phyloP scores from a whole-genome alignment of 2,888 invertebrate genomes.

The Lithophane semibrunnea region DNA sequence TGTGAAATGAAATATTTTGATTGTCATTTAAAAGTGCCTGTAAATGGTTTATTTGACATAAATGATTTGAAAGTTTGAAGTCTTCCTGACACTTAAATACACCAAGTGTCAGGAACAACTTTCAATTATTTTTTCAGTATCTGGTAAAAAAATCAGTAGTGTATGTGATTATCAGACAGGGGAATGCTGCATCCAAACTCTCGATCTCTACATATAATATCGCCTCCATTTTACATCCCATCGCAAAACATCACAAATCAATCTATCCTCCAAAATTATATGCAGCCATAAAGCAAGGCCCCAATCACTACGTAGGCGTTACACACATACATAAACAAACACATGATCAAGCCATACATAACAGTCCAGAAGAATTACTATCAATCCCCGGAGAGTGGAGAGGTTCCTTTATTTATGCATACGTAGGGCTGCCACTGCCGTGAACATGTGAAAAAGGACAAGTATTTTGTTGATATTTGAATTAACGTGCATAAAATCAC shows the following conservation, averaged over 20 bases:
- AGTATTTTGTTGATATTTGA: background rate
- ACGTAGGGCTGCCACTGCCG: conserved; percentile 50
- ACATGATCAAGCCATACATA: conserved; percentile 57
- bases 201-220: too few relatives aligned
- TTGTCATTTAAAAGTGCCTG: too few relatives aligned
- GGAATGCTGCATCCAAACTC: too few relatives aligned
- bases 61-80: background rate
- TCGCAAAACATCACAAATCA: background rate
- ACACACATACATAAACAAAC: conserved; percentile 59
- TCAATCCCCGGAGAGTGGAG: conserved; percentile 65
- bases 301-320: conserved; percentile 48
- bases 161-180: background rate
- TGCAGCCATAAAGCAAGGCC: conserved; percentile 31
- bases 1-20: too few relatives aligned
- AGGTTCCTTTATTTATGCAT: conserved; percentile 66
- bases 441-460: too few relatives aligned
- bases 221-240: background rate
- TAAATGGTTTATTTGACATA: too few relatives aligned
- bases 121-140: background rate
- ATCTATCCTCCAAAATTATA: conserved; percentile 4
- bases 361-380: conserved; percentile 62
- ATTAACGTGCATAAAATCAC: too few relatives aligned
- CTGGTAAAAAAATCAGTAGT: background rate
- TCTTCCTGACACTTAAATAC: background rate
- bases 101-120: background rate